phyloP scores from a whole-genome alignment of 2,113 vertebrate species.

The Oreochromis spilurus region DNA sequence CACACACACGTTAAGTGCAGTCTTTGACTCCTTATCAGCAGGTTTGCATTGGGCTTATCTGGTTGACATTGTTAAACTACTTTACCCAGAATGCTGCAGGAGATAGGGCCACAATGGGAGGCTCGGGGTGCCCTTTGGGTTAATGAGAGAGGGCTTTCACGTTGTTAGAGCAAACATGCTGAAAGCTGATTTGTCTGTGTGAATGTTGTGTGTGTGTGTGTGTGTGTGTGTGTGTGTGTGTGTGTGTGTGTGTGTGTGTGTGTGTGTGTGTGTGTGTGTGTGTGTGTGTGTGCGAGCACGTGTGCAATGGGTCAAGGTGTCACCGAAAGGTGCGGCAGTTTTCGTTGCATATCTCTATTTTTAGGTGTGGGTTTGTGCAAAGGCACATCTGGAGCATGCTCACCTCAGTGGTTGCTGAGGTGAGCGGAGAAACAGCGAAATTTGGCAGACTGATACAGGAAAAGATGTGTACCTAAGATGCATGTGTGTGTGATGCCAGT shows the following conservation, averaged over 20 bases:
- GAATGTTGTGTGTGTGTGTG: neutral
- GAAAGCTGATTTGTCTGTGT: slow-evolving; percentile 18
- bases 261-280: neutral
- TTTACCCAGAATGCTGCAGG: slow-evolving; percentile 70
- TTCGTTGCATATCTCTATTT: neutral
- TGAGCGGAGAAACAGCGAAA: neutral
- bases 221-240: neutral
- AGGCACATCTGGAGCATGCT: neutral
- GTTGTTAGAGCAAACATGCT: slow-evolving; percentile 54
- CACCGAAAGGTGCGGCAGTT: slow-evolving; percentile 21
- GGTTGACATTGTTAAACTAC: slow-evolving; percentile 74
- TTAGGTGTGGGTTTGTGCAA: neutral
- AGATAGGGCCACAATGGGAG: slow-evolving; percentile 69
- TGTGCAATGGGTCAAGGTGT: slow-evolving; percentile 43
- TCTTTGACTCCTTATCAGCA: slow-evolving; percentile 69
- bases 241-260: neutral
- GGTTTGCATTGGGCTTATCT: slow-evolving; percentile 72
- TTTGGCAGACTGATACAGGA: neutral
- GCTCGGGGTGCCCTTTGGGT: slow-evolving; percentile 55
- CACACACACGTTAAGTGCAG: slow-evolving; percentile 69
- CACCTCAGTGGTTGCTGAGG: neutral
- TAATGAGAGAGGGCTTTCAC: slow-evolving; percentile 69
- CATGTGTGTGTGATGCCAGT: neutral
- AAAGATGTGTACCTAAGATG: neutral
- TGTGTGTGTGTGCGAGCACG: neutral